Percentiles rank a stretch among this genome's conserved stretches.
phyloP scores from a whole-genome alignment of 2,113 vertebrate genomes.

The Phylloscopus whistleri region DNA sequence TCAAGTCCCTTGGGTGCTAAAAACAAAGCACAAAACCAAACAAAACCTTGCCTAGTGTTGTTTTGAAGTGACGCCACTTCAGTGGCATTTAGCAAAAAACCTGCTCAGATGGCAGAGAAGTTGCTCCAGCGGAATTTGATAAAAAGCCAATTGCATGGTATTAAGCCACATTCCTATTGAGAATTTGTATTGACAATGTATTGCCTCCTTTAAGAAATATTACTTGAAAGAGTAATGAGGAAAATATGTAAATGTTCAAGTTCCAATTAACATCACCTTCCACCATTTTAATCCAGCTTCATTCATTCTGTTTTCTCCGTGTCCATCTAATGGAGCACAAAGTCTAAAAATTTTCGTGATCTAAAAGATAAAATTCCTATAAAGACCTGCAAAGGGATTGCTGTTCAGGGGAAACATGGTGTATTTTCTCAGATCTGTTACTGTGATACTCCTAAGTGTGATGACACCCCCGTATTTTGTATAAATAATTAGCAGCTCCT shows the following conservation, averaged over 20 bases:
- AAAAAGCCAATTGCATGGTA: conserved; percentile 66
- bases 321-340: neutral
- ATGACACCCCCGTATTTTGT: neutral
- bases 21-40: conserved; percentile 64
- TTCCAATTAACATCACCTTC: neutral
- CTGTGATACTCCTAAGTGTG: neutral
- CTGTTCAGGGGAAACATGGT: neutral
- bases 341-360: neutral
- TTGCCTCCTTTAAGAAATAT: conserved; percentile 41
- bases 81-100: conserved; percentile 73
- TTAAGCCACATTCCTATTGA: conserved; percentile 69
- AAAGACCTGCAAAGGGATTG: neutral
- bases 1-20: conserved; percentile 21
- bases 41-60: conserved; percentile 65
- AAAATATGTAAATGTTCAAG: neutral
- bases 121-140: conserved; percentile 72
- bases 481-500: neutral
- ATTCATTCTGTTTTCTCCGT: neutral
- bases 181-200: conserved; percentile 67
- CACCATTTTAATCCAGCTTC: neutral
- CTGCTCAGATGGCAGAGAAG: conserved; percentile 73
- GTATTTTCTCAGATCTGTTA: neutral
- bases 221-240: neutral
- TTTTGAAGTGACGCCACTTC: conserved; percentile 73
- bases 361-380: neutral